Base-by-base conservation (phyloP, 2,113 vertebrate species). In the Dermatemys mawii region DNA sequence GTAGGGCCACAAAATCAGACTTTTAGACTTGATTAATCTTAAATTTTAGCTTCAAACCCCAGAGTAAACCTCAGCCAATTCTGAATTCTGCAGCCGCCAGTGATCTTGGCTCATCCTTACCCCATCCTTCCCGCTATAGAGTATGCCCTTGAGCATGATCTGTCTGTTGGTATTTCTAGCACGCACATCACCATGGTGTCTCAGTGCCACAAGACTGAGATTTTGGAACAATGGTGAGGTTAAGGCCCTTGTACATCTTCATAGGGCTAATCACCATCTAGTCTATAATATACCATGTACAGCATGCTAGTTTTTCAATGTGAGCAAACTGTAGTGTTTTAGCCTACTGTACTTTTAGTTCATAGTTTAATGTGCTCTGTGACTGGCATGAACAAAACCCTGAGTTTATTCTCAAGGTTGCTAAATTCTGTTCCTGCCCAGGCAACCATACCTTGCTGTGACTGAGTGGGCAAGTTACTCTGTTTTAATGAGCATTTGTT, bases 401-500 rank as follows among this genome's bases (percentile, higher is more conserved):
- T 29, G 80, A 54, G 53, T 9, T 26, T 41, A 26, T 55, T 55
- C 8, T 17, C 53, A 32, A 79, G 48, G 17, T 50, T 21, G 48
- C 29, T 9, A 32, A 22, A 19, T 41, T 75, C 73, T 44, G 12
- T 27, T 27, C 41, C 73, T 27, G 26, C 1, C 1, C n/a, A 35
- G 17, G 24, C 41, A 70, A n/a, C 17, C 85, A 67, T 0, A 0
- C 78, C 7, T 1, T 48, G 24, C 54, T 83, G 26, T 14, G 81
- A 38, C 22, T 1, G 1, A 73, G 49, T 80, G 87, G 84, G n/a
- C 29, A 12, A 2, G 13, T 88, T 63, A 32, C n/a, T 92, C 46
- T 90, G 73, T 85, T 93, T 95, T 67, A 88, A 44, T 38, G 55
- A 19, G 4, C 8, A 80, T 94, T 63, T 88, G 83, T 96, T 95